A percentile compares a stretch with the other conserved stretches of the same genome.
These are phyloP conservation scores for Actinia tenebrosa DNA, from an alignment of 64 coral and sea anemone genomes.

Conservation along the genomic window DNA sequence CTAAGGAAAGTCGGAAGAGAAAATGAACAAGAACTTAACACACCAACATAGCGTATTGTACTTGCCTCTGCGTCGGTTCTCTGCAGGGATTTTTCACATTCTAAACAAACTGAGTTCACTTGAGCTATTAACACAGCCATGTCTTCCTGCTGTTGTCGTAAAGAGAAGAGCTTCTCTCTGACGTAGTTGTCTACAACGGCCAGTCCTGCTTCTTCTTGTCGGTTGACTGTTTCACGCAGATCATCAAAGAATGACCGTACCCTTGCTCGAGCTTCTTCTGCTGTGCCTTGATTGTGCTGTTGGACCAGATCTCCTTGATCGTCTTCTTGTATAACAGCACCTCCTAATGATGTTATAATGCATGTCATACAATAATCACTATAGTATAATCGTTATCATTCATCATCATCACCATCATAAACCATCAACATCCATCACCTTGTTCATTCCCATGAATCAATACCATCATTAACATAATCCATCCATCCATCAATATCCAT, in stretches of 20 bases:
- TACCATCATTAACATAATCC: too few species aligned
- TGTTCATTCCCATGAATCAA: too few species aligned
- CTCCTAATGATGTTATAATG: slow-evolving; percentile 34
- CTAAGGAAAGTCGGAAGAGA: too few species aligned
- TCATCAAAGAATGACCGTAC: slow-evolving; percentile 97
- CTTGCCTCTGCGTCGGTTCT: slow-evolving; percentile 88
- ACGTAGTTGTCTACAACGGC: slow-evolving; percentile 95
- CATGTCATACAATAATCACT: too few species aligned
- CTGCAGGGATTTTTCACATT: slow-evolving; percentile 90
- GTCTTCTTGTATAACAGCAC: slow-evolving; percentile 61
- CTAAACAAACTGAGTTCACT: slow-evolving; percentile 77
- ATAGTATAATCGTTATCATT: background rate
- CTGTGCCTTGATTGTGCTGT: slow-evolving; percentile 58
- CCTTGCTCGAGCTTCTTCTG: slow-evolving; percentile 71
- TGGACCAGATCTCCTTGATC: slow-evolving; percentile 30
- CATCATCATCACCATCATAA: too few species aligned
- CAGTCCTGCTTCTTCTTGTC: slow-evolving; percentile 95
- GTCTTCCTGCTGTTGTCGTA: slow-evolving; percentile 95
- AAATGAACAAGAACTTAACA: too few species aligned
- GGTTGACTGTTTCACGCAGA: slow-evolving; percentile 89
- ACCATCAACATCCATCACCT: too few species aligned
- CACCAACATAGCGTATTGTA: background rate
- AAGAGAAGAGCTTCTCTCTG: slow-evolving; percentile 74
- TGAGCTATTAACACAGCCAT: slow-evolving; percentile 92
- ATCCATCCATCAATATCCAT: too few species aligned